These are phyloP conservation scores for western clawed frog (Xenopus tropicalis) DNA, from an alignment of 2,113 vertebrate species.

Conservation along the genomic window UCB_Xtro_10.0 CM004447.2:45525001-45525500, in stretches of 20 bases:
- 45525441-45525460: conserved; percentile 48
- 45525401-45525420: conserved; percentile 62
- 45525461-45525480: conserved; percentile 52
- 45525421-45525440: conserved; percentile 58
- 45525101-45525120: conserved; percentile 3
- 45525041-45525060: too few relatives aligned
- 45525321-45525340: conserved; percentile 56
- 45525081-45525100: neutral
- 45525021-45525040: too few relatives aligned
- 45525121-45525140: conserved; percentile 52
- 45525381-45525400: conserved; percentile 56
- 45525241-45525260: conserved; percentile 45
- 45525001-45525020: too few relatives aligned
- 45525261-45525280: conserved; percentile 54
- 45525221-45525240: conserved; percentile 64
- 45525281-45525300: conserved; percentile 45
- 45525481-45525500: conserved; percentile 50
- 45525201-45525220: conserved; percentile 58
- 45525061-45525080: neutral
- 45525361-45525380: conserved; percentile 54
- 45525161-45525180: conserved; percentile 59
- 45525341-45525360: conserved; percentile 47
- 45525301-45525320: conserved; percentile 13
- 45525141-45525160: conserved; percentile 42
- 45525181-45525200: conserved; percentile 52